Conservation (phyloP, 2,888 invertebrate genomes). For the Malthinus seriepunctatus region DNA sequence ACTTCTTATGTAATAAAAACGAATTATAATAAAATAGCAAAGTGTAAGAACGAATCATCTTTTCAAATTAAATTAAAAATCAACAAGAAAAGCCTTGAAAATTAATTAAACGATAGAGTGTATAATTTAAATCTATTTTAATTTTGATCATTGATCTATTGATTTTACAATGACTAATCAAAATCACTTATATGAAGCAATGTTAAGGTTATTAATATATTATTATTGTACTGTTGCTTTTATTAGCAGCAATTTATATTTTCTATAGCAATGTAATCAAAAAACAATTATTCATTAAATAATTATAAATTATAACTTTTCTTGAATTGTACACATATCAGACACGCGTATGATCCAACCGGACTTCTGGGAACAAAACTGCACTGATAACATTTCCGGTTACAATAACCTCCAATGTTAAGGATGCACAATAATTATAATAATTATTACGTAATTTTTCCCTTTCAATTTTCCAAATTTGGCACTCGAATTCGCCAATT, state of each 20-base stretch:
- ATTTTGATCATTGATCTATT: background rate
- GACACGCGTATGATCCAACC: constrained; percentile 42
- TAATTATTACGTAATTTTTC: background rate
- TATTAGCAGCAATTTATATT: background rate
- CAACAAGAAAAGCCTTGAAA: too few relatives aligned
- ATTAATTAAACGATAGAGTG: too few relatives aligned
- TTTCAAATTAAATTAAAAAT: too few relatives aligned
- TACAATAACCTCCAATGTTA: constrained; percentile 50
- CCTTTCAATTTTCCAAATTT: background rate
- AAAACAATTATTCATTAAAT: too few relatives aligned
- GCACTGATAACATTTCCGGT: constrained; percentile 52
- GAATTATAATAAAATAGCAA: too few relatives aligned
- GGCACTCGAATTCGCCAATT: too few relatives aligned
- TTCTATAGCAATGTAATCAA: background rate
- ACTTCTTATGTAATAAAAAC: too few relatives aligned
- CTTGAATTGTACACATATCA: constrained; percentile 27
- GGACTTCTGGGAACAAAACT: constrained; percentile 49
- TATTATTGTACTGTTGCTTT: background rate
- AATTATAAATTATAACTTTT: background rate
- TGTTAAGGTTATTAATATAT: constrained; percentile 7
- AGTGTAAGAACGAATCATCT: too few relatives aligned
- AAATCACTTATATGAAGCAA: background rate
- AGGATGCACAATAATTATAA: constrained; percentile 34
- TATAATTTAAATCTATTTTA: too few relatives aligned
- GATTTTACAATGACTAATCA: background rate